Base-by-base conservation (phyloP, 2,797 vertebrate genomes). In the Sebastes umbrosus region DNA sequence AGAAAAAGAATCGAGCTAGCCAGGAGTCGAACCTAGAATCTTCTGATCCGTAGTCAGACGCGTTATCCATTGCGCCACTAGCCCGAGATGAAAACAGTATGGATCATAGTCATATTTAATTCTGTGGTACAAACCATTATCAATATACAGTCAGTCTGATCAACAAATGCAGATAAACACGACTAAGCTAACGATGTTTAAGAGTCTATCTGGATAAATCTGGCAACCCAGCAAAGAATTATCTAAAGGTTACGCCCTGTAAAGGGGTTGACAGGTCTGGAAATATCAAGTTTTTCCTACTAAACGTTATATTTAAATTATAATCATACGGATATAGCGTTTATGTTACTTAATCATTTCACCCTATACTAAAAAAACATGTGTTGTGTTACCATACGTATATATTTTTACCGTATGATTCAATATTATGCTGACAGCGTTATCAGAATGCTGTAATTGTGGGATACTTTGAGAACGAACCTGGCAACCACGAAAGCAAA, bases 401-500 rank as follows among this genome's bases (percentile, higher is more conserved):
- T 24, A 39, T 39, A 39, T 39, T 14, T 8, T 3, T 8, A 24
- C 12, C 2, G 3, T 7, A 25, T n/a, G 4, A 18, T 25, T 1
- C 2, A 1, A 36, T 4, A 34, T 36, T 32, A 14, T 7, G 2
- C 11, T n/a, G 52, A 11, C 11, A 3, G 2, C 1, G 10, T n/a
- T 16, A 18, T 31, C 2, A n/a, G 13, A 54, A 36, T 6, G 8
- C 25, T 16, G 6, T 22, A 18, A 69, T 63, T 68, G 50, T 0
- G 14, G 88, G 82, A 80, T 16, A 50, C 0, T 9, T 4, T 3
- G 3, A 36, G 2, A 3, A 2, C 7, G 2, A 77, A 91, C 60
- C 4, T 91, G 93, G 91, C 91, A 93, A 90, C 91, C 86, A 12
- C 7, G 4, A 59, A 75, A 75, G 34, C 68, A 77, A 88, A 91